A percentile compares a stretch with the other conserved stretches of the same genome.
phyloP scores from a whole-genome alignment of 53 echinoderm and acorn worm genomes.

The Astropecten irregularis region DNA sequence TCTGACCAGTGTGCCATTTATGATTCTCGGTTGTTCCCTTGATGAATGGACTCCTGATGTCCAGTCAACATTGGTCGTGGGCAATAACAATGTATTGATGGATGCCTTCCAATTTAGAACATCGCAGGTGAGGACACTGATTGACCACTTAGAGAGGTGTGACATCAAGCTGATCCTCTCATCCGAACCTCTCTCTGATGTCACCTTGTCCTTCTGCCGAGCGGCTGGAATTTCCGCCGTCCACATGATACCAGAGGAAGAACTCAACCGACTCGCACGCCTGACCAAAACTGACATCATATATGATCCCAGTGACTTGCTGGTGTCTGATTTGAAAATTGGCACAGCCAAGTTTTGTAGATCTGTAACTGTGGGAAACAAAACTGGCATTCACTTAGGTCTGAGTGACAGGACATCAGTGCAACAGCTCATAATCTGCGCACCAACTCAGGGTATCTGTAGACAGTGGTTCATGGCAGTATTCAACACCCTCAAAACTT shows the following conservation, averaged over 20 bases:
- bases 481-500: conserved; percentile 50
- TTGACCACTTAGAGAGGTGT: background rate
- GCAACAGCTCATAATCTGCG: conserved; percentile 65
- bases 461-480: conserved; percentile 58
- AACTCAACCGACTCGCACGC: conserved; percentile 46
- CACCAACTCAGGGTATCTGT: conserved; percentile 71
- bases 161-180: conserved; percentile 56
- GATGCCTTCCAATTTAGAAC: conserved; percentile 31
- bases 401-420: background rate
- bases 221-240: conserved; percentile 54
- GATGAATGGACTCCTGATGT: conserved; percentile 33
- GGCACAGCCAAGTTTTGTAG: conserved; percentile 47
- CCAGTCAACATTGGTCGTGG: conserved; percentile 26
- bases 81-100: conserved; percentile 1
- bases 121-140: background rate
- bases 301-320: conserved; percentile 22
- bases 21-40: conserved; percentile 30
- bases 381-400: conserved; percentile 30
- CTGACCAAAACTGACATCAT: conserved; percentile 34
- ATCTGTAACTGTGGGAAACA: conserved; percentile 21
- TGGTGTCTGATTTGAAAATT: background rate
- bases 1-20: conserved; percentile 20
- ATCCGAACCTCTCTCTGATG: conserved; percentile 51
- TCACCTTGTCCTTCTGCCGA: conserved; percentile 40
- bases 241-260: conserved; percentile 65